Conservation (phyloP, 2,888 invertebrate species). For the Gisinianus flammeolus region DNA sequence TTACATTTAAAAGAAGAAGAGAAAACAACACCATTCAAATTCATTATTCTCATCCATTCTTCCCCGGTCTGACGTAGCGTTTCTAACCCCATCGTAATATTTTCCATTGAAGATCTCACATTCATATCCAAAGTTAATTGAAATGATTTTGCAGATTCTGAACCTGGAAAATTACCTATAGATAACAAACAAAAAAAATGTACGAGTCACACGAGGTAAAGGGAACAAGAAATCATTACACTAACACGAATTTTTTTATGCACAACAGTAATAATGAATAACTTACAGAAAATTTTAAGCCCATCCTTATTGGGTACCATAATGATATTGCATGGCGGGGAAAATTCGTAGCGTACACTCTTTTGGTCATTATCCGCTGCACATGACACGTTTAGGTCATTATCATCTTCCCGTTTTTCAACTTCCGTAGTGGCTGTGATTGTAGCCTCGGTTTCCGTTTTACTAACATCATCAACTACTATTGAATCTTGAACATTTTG, state of each 20-base stretch:
- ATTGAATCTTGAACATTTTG: background rate
- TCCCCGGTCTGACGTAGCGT: background rate
- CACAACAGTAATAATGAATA: background rate
- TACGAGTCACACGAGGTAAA: background rate
- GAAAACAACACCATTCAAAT: conserved; percentile 32
- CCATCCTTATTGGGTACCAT: conserved; percentile 2
- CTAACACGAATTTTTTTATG: background rate
- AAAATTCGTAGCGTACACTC: background rate
- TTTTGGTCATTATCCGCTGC: background rate
- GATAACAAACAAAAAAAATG: background rate
- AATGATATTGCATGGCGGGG: conserved; percentile 25
- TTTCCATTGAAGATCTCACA: conserved; percentile 15
- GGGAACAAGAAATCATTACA: background rate
- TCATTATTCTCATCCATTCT: conserved; percentile 35
- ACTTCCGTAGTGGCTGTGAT: background rate
- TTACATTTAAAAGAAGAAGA: conserved; percentile 20
- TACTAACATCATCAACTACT: background rate
- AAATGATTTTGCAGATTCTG: background rate
- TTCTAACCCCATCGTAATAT: conserved; percentile 11
- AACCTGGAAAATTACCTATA: conserved; percentile 34
- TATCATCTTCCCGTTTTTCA: background rate
- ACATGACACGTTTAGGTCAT: background rate
- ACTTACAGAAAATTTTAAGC: conserved; percentile 33
- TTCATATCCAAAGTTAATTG: conserved; percentile 23
- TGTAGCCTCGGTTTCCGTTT: background rate